phyloP scores from a whole-genome alignment of 2,888 invertebrate species.

The Horisme vitalbata region DNA sequence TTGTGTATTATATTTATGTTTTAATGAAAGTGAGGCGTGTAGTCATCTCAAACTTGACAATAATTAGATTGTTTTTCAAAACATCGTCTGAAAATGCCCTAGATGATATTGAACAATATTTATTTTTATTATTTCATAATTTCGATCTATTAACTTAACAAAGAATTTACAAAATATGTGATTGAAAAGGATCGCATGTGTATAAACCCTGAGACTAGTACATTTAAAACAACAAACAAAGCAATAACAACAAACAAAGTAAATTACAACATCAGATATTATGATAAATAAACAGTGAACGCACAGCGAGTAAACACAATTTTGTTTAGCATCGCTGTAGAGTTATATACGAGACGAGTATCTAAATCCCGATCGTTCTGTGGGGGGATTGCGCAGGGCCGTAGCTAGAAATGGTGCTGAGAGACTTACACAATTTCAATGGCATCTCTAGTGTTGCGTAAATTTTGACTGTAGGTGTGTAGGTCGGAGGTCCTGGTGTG shows the following conservation, averaged over 20 bases:
- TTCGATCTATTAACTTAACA: no score
- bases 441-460: no score
- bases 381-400: constrained; percentile 35
- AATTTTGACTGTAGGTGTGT: no score
- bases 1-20: no score
- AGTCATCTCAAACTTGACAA: no score
- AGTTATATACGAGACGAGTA: constrained; percentile 39
- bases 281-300: constrained; percentile 40
- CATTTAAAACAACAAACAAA: no score
- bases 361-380: constrained; percentile 40
- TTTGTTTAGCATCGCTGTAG: constrained; percentile 26
- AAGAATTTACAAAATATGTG: no score
- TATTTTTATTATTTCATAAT: no score
- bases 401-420: constrained; percentile 12
- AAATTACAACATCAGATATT: constrained; percentile 51
- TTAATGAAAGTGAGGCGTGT: background rate
- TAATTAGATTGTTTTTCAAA: background rate
- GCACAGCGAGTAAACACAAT: constrained; percentile 32
- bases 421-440: no score
- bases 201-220: no score
- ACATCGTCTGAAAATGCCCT: background rate
- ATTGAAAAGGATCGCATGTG: background rate
- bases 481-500: no score
- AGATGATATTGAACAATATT: no score
- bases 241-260: constrained; percentile 35